Percentiles rank a stretch among this genome's conserved stretches.
Conservation (phyloP, 2,797 vertebrate genomes). For the Morus bassanus region DNA sequence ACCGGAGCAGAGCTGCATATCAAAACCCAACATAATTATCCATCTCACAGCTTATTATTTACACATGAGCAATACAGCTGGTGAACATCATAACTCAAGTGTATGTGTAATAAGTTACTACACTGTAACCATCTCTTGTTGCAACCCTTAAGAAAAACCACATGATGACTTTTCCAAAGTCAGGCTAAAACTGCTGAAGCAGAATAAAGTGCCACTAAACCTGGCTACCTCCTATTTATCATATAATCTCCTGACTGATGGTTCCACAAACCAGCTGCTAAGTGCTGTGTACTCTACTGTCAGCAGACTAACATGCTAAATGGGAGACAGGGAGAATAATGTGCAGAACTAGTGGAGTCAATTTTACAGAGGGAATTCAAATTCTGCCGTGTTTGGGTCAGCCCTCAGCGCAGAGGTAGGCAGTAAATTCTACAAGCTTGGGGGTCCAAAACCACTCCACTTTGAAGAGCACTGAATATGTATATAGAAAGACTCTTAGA, state of each 20-base stretch:
- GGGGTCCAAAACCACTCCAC: constrained; percentile 16
- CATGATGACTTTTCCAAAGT: constrained; percentile 78
- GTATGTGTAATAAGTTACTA: constrained; percentile 67
- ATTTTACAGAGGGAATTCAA: constrained; percentile 72
- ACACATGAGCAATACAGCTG: constrained; percentile 74
- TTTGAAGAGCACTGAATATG: constrained; percentile 19
- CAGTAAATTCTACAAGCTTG: constrained; percentile 31
- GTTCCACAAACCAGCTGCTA: constrained; percentile 82
- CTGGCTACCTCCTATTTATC: constrained; percentile 82
- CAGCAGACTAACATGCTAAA: constrained; percentile 77
- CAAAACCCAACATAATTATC: constrained; percentile 69
- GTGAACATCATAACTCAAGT: constrained; percentile 73
- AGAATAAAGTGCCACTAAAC: constrained; percentile 80
- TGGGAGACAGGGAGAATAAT: constrained; percentile 76
- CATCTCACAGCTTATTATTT: constrained; percentile 73
- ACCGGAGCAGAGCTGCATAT: constrained; percentile 29
- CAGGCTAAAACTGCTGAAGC: constrained; percentile 80
- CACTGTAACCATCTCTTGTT: constrained; percentile 67
- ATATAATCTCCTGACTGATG: constrained; percentile 83
- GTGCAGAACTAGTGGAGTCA: constrained; percentile 59
- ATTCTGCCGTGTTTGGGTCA: constrained; percentile 39
- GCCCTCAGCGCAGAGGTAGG: background rate
- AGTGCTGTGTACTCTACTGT: constrained; percentile 81
- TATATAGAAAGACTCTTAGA: constrained; percentile 20
- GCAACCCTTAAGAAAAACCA: constrained; percentile 74